Percentiles rank a stretch among this genome's conserved stretches.
phyloP scores from a whole-genome alignment of 2,113 vertebrate species.

The Apteryx owenii region DNA sequence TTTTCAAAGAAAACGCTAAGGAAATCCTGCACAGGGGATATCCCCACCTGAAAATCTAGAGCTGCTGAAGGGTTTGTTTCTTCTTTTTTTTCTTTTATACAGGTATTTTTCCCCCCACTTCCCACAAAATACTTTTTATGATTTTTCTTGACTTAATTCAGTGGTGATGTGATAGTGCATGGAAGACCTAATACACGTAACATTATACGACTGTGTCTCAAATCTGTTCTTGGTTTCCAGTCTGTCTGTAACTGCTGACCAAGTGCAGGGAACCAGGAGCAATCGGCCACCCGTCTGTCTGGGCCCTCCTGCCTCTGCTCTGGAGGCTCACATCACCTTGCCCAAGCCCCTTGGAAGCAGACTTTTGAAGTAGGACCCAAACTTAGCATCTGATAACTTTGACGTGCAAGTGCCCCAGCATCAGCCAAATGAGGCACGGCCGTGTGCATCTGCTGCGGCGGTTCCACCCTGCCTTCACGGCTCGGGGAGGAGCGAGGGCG shows the following conservation, averaged over 20 bases:
- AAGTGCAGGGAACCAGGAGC: not conserved
- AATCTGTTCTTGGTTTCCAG: not conserved
- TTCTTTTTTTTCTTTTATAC: not conserved
- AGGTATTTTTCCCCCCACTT: not conserved
- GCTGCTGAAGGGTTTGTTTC: not conserved
- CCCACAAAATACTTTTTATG: not conserved
- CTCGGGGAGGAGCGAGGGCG: too few relatives aligned
- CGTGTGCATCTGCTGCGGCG: too few relatives aligned
- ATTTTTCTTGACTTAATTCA: not conserved
- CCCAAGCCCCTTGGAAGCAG: not conserved
- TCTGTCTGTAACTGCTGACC: not conserved
- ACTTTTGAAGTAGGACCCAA: not conserved
- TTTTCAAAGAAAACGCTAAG: not conserved
- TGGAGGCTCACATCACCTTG: not conserved
- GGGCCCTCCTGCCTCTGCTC: not conserved
- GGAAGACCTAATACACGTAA: not conserved
- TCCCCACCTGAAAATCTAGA: not conserved
- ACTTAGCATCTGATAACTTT: too few relatives aligned
- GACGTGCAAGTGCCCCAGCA: too few relatives aligned
- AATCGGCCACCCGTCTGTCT: rapidly evolving
- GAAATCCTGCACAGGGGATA: not conserved
- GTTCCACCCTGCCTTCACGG: too few relatives aligned
- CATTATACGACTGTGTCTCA: not conserved
- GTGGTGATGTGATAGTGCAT: too few relatives aligned
- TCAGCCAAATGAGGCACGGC: too few relatives aligned